Evolutionary conservation across 2,797 vertebrate species (phyloP), one percentile per base, ranked within the genome.

Genomic region (Todus mexicanus): DNA sequence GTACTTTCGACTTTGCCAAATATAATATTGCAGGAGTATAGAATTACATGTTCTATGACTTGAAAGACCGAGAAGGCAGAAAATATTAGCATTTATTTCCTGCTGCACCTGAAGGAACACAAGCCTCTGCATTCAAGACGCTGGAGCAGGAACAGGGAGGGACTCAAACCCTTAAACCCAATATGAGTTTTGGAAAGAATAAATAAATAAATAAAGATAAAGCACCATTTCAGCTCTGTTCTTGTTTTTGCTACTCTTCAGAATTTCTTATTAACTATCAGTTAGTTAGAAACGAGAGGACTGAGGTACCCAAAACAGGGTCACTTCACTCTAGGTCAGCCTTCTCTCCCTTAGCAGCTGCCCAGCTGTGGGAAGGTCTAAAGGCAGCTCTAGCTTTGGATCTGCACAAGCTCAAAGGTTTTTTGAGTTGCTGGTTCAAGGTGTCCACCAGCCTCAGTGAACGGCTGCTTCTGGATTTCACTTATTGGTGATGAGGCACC

Each of bases 1-100:
- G 63, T 91, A 77, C 70, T 92, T 82, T 76, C 84, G 84, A 69
- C 65, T n/a, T 88, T 91, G 87, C 89, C 86, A 96, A 72, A 82
- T 84, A 68, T 43, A 90, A 83, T 87, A 66, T 92, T 86, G 29
- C 73, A 89, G 64, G 60, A 92, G 75, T 38, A 42, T 63, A 75
- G 74, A 76, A 68, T 84, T 92, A 40, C 65, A 42, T 66, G 37
- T 76, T 91, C 89, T 64, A 16, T 75, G 60, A 56, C 38, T 69
- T 91, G 70, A 91, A 95, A 94, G 60, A 63, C 73, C 5, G 5
- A 69, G 47, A 86, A 70, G 17, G 27, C 27, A 88, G 68, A 90
- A 94, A 93, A 81, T 48, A 66, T 47, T 89, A 74, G 9, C 69
- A 75, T 54, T 40, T 87, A 54, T 85, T 91, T 94, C 84, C 73